phyloP scores from a whole-genome alignment of 2,797 vertebrate species.

The Lepus townsendii region DNA sequence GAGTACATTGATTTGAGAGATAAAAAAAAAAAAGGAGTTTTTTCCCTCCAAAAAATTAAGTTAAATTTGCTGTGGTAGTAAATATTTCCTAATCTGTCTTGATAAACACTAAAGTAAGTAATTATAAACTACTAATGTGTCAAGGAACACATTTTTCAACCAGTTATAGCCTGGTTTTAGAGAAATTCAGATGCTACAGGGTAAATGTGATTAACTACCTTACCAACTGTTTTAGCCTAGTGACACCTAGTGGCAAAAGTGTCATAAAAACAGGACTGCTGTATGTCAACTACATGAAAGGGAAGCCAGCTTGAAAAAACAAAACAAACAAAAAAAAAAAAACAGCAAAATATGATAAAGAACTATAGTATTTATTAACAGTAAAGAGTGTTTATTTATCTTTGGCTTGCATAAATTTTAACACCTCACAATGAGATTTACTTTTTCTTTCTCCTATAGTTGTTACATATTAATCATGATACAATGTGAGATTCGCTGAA shows the following conservation, averaged over 20 bases:
- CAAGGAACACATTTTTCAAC: constrained; percentile 56
- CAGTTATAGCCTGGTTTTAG: constrained; percentile 56
- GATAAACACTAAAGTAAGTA: constrained; percentile 66
- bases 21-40: neutral
- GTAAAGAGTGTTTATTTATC: constrained; percentile 10
- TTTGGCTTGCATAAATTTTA: constrained; percentile 12
- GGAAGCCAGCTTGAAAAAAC: constrained; percentile 62
- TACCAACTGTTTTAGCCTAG: constrained; percentile 70
- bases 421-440: neutral
- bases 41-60: constrained; percentile 53
- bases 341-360: constrained; percentile 30
- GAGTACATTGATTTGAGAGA: neutral
- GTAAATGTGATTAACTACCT: neutral
- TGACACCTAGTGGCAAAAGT: constrained; percentile 81
- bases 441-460: neutral
- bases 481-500: constrained; percentile 10
- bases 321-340: neutral
- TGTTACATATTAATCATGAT: constrained; percentile 46
- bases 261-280: neutral
- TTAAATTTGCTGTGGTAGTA: constrained; percentile 45
- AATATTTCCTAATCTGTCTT: constrained; percentile 45
- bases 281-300: neutral
- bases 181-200: constrained; percentile 60
- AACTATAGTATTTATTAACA: constrained; percentile 23
- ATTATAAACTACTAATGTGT: constrained; percentile 42